Evolutionary conservation across 2,888 invertebrate species (phyloP).

Genomic region (Folsomia candida): DNA sequence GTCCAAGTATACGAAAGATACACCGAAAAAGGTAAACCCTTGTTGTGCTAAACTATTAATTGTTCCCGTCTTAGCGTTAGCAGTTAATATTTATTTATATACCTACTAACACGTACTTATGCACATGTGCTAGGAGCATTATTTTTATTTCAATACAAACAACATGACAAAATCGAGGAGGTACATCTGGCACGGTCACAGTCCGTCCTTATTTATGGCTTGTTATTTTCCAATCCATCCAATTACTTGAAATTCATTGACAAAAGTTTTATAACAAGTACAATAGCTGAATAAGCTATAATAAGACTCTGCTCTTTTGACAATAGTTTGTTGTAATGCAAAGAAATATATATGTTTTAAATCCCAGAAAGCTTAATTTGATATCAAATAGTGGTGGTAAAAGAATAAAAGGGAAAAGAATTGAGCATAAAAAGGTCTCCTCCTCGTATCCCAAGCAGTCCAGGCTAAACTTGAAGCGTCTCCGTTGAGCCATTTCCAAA

Average conservation of each 20-base stretch:
- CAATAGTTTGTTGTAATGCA: too few species aligned
- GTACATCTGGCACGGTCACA: not conserved
- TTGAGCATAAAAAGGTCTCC: not conserved
- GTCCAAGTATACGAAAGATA: slow-evolving; percentile 68
- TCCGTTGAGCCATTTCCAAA: not conserved
- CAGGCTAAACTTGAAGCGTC: not conserved
- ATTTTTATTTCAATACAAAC: not conserved
- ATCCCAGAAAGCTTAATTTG: not conserved
- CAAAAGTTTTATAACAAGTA: too few species aligned
- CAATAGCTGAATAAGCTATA: too few species aligned
- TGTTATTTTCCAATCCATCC: not conserved
- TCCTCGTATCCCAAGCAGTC: not conserved
- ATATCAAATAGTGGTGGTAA: too few species aligned
- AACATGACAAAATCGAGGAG: not conserved
- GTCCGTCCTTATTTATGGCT: not conserved
- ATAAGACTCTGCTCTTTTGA: too few species aligned
- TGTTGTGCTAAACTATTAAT: not conserved
- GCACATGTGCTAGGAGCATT: too few species aligned
- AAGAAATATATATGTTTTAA: too few species aligned
- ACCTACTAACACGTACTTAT: not conserved
- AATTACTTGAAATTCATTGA: too few species aligned
- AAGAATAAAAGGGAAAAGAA: not conserved
- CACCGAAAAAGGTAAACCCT: slow-evolving; percentile 61
- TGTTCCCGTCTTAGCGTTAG: not conserved
- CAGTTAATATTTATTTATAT: not conserved